These are phyloP conservation scores for Uropetala carovei DNA, from an alignment of 2,888 invertebrate species.

Conservation along the genomic window DNA sequence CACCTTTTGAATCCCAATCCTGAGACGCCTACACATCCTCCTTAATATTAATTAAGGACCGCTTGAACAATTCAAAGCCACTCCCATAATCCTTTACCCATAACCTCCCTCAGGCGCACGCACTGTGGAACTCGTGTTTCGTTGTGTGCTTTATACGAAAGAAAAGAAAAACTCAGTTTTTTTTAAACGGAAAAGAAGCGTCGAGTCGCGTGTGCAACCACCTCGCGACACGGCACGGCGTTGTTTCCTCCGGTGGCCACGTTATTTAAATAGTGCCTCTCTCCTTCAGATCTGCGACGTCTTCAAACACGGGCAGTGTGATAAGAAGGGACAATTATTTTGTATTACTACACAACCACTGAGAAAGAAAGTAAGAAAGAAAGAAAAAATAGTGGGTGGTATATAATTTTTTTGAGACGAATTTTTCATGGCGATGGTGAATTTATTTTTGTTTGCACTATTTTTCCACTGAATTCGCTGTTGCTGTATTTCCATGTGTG, in stretches of 20 bases:
- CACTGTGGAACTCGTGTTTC: not conserved
- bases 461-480: conserved; percentile 44
- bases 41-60: too few relatives aligned
- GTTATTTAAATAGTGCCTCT: not conserved
- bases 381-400: not conserved
- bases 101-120: not conserved
- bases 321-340: not conserved
- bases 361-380: not conserved
- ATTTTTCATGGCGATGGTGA: not conserved
- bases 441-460: conserved; percentile 44
- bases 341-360: not conserved
- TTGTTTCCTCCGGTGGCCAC: not conserved
- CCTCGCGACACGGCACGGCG: not conserved
- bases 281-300: not conserved
- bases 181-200: not conserved
- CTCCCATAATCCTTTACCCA: not conserved
- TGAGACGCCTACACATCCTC: too few relatives aligned
- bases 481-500: conserved; percentile 46
- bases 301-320: not conserved
- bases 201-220: not conserved
- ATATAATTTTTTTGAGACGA: conserved; percentile 6
- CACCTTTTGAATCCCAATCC: too few relatives aligned
- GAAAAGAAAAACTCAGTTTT: not conserved
- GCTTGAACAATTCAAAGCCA: too few relatives aligned
- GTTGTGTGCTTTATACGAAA: not conserved